Evolutionary conservation across 1,140 invertebrate genomes (phyloP), one percentile per base, ranked within the genome.

Genomic region (Drosophila dunni): DNA sequence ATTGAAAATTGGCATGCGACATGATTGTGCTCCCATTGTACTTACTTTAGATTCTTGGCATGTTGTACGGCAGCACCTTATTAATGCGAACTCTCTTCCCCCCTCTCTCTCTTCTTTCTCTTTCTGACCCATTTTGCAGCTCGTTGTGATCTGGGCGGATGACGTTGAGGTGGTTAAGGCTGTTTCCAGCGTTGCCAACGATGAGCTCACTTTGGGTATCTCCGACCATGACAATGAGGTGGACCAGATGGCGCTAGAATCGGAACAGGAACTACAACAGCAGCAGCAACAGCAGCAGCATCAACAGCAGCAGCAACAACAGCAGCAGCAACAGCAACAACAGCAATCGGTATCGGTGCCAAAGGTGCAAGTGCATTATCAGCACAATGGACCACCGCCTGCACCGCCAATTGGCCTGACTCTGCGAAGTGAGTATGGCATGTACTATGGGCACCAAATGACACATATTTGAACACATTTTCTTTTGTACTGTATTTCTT

Each of bases 161-260:
- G 95, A 95, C 72, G 94, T 95, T 3, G 95, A 95, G 72, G 94
- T 95, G 6, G 94, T 95, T 2, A 94, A 95, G 89, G 94, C 94
- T 7, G 93, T 95, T 40, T 89, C 94, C 9, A 83, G 90, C 34
- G 65, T 64, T 17, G 75, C 65, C 20, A 90, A 91, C 10, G 92
- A 92, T 42, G 91, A 92, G 60, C 67, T 84, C 60, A 63, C 78
- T 24, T 63, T 83, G 45, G 81, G 71, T 17, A 45, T 85, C 13
- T 93, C 93, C 13, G 94, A 95, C 45, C 93, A 93, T 62, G 94
- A 94, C 57, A 94, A 93, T 77, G 70, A 94, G 44, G 93, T 94
- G 5, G 95, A 96, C 80, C 95, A 96, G 81, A 88, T 96, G 57
- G 95, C 95, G 1, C 92, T 96, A 71, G 95, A 96, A 79, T 94